Evolutionary conservation across 2,888 invertebrate genomes (phyloP), one percentile per base, ranked within the genome.

Genomic region (Blastobasis lacticolella): DNA sequence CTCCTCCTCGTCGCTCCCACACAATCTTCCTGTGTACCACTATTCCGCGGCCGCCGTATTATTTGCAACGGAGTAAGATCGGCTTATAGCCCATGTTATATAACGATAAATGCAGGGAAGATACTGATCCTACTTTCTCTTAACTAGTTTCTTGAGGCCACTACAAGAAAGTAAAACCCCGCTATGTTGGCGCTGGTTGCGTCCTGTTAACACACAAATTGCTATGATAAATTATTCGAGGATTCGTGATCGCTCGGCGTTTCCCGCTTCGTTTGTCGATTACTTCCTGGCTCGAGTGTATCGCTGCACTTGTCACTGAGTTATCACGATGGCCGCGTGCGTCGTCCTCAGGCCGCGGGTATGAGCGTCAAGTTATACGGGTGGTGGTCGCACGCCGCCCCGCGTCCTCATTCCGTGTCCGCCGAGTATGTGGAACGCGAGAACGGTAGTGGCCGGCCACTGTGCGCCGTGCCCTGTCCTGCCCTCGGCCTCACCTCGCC

Each of bases 101-200:
- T 81, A 81, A 81, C 69, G 71, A 78, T 80, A 80, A 79, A 79
- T 73, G 67, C 69, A 72, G 62, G 68, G 73, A 77, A 79, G 76
- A 81, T 78, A 76, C 78, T 75, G 77, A 82, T 81, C 82, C 84
- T 83, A 88, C 85, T 87, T 88, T 87, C 86, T 85, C 87, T 81
- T 79, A 82, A 84, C 84, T 84, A 80, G 82, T 84, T 85, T 85
- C 79, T 81, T 79, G 79, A 76, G 81, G 85, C 82, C 79, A 80
- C 77, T 76, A 73, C 73, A 83, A 82, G 88, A 88, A 88, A 88
- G 87, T 87, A 87, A 87, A 88, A 87, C 84, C 78, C 84, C 83
- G 83, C 85, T 83, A 83, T 79, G 81, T 78, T 73, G 67, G 77
- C 75, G 79, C 78, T 73, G 67, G 77, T 75, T 78, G 82, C 80